phyloP scores from a whole-genome alignment of 2,888 invertebrate genomes.

The Aphidoletes aphidimyza region DNA sequence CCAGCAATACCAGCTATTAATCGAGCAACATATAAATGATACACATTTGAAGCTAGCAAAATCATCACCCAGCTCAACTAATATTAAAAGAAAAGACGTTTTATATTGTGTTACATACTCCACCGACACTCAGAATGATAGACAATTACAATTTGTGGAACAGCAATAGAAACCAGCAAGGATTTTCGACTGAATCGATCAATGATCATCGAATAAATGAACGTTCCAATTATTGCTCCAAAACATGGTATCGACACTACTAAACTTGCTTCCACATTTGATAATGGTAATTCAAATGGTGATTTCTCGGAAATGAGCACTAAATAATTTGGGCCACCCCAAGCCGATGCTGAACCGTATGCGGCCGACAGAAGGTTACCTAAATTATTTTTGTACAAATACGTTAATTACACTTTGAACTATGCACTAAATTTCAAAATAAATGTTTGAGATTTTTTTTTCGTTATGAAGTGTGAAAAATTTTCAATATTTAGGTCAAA shows the following conservation, averaged over 20 bases:
- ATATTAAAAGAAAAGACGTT: background rate
- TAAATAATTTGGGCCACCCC: conserved; percentile 64
- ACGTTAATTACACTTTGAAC: too few relatives aligned
- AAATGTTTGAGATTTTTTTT: too few relatives aligned
- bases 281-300: conserved; percentile 62
- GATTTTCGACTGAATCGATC: conserved; percentile 56
- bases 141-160: conserved; percentile 57
- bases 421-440: too few relatives aligned
- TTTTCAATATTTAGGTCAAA: background rate
- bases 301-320: conserved; percentile 61
- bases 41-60: background rate
- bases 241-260: conserved; percentile 55
- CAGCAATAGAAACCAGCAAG: conserved; percentile 47
- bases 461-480: too few relatives aligned
- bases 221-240: conserved; percentile 56
- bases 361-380: background rate
- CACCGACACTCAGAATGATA: too few relatives aligned
- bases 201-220: conserved; percentile 56
- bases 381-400: too few relatives aligned
- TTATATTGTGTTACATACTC: background rate
- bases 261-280: conserved; percentile 56
- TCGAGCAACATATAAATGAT: conserved; percentile 62
- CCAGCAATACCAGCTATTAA: conserved; percentile 63
- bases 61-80: background rate
- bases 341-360: conserved; percentile 59